A percentile compares a stretch with the other conserved stretches of the same genome.
These are phyloP conservation scores for Entomobrya multifasciata DNA, from an alignment of 2,888 invertebrate species.

Conservation along the genomic window DNA sequence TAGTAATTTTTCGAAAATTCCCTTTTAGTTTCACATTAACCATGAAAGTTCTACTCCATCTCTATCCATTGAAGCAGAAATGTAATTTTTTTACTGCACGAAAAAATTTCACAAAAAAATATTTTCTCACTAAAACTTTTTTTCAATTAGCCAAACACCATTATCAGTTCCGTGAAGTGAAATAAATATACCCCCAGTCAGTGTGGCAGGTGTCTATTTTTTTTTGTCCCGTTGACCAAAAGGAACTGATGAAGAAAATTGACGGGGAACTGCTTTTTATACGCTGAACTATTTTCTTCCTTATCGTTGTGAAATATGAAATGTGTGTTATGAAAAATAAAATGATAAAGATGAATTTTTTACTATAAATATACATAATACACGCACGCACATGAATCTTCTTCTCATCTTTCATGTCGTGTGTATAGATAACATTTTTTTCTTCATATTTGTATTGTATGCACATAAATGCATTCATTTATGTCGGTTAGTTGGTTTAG, in stretches of 20 bases:
- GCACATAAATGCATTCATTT: slow-evolving; percentile 25
- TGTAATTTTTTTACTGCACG: not conserved
- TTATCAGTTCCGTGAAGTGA: slow-evolving; percentile 1
- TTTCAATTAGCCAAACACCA: slow-evolving; percentile 27
- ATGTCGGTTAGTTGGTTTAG: not conserved
- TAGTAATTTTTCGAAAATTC: not conserved
- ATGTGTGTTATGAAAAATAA: slow-evolving; percentile 58
- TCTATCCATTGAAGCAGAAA: slow-evolving; percentile 41
- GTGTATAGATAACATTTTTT: slow-evolving; percentile 20
- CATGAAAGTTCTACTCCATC: not conserved
- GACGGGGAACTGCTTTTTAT: slow-evolving; percentile 56
- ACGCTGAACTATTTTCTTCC: slow-evolving; percentile 40
- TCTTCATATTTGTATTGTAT: slow-evolving; percentile 11
- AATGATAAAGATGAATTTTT: slow-evolving; percentile 25
- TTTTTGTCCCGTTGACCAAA: slow-evolving; percentile 58
- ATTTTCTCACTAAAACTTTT: not conserved
- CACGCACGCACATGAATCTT: slow-evolving; percentile 7
- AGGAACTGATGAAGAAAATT: slow-evolving; percentile 52
- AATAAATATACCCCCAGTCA: no score
- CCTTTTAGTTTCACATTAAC: slow-evolving; percentile 46
- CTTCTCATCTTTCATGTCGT: slow-evolving; percentile 30
- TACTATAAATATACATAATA: slow-evolving; percentile 24
- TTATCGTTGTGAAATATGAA: slow-evolving; percentile 44
- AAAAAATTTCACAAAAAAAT: slow-evolving; percentile 33
- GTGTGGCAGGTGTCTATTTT: slow-evolving; percentile 16